phyloP scores from a whole-genome alignment of 2,797 vertebrate species.

The Thamnophis elegans region DNA sequence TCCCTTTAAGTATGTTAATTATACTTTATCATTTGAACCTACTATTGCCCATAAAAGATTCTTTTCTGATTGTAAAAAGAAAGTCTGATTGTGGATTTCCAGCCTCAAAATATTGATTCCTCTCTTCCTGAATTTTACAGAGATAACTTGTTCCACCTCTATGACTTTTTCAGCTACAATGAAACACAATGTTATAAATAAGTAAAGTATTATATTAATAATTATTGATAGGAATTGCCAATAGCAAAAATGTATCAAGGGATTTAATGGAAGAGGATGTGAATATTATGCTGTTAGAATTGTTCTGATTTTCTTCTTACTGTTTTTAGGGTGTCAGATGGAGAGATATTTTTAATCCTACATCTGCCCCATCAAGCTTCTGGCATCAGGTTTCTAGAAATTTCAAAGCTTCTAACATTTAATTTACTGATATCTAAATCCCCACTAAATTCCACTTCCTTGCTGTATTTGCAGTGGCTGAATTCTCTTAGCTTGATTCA shows the following conservation, averaged over 20 bases:
- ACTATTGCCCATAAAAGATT: background rate
- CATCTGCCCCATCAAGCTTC: background rate
- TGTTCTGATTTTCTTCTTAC: background rate
- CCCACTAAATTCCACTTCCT: background rate
- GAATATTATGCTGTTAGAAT: background rate
- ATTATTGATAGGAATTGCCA: background rate
- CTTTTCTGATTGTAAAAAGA: background rate
- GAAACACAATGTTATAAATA: background rate
- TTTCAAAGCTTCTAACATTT: background rate
- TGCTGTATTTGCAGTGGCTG: background rate
- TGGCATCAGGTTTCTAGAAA: background rate
- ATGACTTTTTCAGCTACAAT: background rate
- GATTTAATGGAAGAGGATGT: background rate
- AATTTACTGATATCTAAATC: background rate
- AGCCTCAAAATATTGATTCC: background rate
- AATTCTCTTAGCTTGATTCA: background rate
- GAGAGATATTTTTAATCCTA: background rate
- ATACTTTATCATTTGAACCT: background rate
- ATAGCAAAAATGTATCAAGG: background rate
- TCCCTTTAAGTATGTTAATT: background rate
- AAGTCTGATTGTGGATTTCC: background rate
- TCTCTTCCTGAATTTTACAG: background rate
- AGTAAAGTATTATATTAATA: background rate
- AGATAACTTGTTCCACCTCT: background rate
- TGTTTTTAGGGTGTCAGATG: background rate